Conservation (phyloP, 2,888 invertebrate genomes). For the Malacosoma neustria region DNA sequence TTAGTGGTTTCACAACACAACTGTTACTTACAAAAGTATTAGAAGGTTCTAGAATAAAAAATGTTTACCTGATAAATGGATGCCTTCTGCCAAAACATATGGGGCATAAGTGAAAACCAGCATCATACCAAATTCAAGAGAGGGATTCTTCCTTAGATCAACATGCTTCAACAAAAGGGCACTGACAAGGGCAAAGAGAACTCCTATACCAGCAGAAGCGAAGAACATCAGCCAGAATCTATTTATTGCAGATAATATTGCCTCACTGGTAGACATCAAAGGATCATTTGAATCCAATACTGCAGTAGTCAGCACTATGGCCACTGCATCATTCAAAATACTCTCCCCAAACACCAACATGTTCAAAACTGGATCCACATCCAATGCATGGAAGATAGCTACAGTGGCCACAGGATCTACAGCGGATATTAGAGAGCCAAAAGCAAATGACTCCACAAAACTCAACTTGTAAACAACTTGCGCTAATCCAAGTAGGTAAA, state of each 20-base stretch:
- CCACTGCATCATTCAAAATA: conserved; percentile 97
- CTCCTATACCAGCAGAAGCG: conserved; percentile 97
- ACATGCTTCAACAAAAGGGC: conserved; percentile 95
- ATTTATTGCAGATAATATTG: conserved; percentile 90
- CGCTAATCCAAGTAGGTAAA: conserved; percentile 94
- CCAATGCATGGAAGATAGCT: conserved; percentile 97
- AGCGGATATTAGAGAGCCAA: conserved; percentile 98
- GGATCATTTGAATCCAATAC: conserved; percentile 80
- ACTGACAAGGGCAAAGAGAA: conserved; percentile 94
- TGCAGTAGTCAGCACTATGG: conserved; percentile 96
- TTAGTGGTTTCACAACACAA: too few species aligned
- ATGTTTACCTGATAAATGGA: conserved; percentile 94
- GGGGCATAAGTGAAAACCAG: conserved; percentile 98
- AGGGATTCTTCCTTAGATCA: conserved; percentile 97
- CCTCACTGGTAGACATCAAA: conserved; percentile 82
- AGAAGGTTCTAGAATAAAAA: too few species aligned
- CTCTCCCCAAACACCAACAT: conserved; percentile 99
- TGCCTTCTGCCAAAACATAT: conserved; percentile 97
- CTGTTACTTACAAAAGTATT: too few species aligned
- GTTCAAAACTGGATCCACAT: conserved; percentile 97
- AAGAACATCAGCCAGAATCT: conserved; percentile 98
- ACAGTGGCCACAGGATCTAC: conserved; percentile 99
- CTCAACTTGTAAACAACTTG: conserved; percentile 93
- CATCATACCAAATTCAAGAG: conserved; percentile 98
- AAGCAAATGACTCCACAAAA: conserved; percentile 98